These are phyloP conservation scores for Synanthedon vespiformis DNA, from an alignment of 2,888 invertebrate species.

Conservation along the genomic window DNA sequence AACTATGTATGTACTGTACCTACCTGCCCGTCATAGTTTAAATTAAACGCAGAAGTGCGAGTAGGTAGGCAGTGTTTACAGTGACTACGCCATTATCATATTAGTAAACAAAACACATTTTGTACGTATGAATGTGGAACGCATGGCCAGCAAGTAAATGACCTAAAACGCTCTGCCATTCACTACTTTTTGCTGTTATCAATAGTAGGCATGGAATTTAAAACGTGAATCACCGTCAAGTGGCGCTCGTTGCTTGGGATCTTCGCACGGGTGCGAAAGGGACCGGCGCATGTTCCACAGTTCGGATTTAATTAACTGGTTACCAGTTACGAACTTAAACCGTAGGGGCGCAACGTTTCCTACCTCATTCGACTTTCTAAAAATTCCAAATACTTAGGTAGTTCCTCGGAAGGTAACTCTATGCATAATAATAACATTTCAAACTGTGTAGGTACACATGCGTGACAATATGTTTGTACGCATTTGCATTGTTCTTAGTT, in stretches of 20 bases:
- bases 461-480: not conserved
- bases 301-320: conserved; percentile 68
- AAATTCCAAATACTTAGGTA: conserved; percentile 42
- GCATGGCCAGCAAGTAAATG: conserved; percentile 44
- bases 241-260: conserved; percentile 59
- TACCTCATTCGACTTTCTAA: conserved; percentile 59
- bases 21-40: no score
- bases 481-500: no score
- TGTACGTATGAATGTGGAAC: conserved; percentile 6
- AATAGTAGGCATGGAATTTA: conserved; percentile 64
- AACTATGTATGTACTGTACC: no score
- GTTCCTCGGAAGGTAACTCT: conserved; percentile 30
- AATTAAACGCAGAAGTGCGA: no score
- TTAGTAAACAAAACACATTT: conserved; percentile 37
- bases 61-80: not conserved
- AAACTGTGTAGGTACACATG: not conserved
- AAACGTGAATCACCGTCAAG: conserved; percentile 65
- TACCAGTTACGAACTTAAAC: conserved; percentile 65
- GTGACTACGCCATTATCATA: conserved; percentile 7
- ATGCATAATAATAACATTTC: conserved; percentile 33
- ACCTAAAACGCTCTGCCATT: conserved; percentile 56
- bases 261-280: conserved; percentile 51
- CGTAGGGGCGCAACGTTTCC: conserved; percentile 61
- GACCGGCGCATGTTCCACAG: conserved; percentile 53
- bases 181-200: conserved; percentile 61